These are phyloP conservation scores for Hydractinia symbiolongicarpus DNA, from an alignment of 30 jellyfish, hydroid and myxozoan genomes.

Conservation along the genomic window DNA sequence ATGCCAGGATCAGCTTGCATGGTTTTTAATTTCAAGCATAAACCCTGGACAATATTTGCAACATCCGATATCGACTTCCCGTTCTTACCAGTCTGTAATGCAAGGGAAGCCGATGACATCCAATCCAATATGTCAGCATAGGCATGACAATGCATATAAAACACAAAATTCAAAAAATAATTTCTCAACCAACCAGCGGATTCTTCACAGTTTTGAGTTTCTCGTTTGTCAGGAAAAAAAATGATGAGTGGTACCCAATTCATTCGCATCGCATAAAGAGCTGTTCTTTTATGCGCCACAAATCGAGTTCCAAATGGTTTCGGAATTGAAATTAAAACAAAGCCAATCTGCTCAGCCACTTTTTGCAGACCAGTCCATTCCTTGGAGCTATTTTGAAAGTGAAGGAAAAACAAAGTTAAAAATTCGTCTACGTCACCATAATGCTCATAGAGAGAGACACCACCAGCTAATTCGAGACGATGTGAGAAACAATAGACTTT, in stretches of 20 bases:
- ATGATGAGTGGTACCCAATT: constrained; percentile 1
- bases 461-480: not conserved
- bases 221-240: constrained; percentile 1
- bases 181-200: constrained; percentile 2
- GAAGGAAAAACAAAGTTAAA: not conserved
- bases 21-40: not conserved
- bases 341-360: not conserved
- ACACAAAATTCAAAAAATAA: not conserved
- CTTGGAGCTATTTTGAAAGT: constrained; percentile 3
- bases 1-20: not conserved
- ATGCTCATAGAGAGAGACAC: not conserved
- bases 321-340: not conserved
- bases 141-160: not conserved
- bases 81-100: not conserved
- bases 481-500: constrained; percentile 8
- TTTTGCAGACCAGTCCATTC: constrained; percentile 6
- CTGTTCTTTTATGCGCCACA: constrained; percentile 5
- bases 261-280: constrained; percentile 1
- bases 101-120: not conserved
- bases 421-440: constrained; percentile 6
- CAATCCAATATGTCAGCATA: not conserved
- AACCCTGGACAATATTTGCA: not conserved
- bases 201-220: constrained; percentile 3
- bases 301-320: not conserved
- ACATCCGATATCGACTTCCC: not conserved